Conservation (phyloP, 1,140 invertebrate genomes). For the Philopotamus ludificatus region DNA sequence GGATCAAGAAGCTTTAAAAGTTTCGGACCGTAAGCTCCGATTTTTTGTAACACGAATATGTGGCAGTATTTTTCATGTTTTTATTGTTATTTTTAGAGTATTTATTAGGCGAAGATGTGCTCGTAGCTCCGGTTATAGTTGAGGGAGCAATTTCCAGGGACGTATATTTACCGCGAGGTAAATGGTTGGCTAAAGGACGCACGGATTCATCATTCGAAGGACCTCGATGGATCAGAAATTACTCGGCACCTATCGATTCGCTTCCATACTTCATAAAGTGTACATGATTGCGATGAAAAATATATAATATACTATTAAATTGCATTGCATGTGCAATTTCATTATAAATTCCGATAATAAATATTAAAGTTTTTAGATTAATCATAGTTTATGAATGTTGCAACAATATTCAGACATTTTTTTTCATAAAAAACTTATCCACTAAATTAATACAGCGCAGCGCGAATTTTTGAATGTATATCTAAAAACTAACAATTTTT, state of each 20-base stretch:
- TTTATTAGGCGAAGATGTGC: conserved; percentile 67
- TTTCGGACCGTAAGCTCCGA: conserved; percentile 36
- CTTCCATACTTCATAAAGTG: conserved; percentile 61
- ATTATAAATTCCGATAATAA: not conserved
- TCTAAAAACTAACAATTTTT: no score
- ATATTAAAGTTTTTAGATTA: not conserved
- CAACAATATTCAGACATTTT: not conserved
- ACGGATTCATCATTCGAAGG: conserved; percentile 33
- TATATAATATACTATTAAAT: not conserved
- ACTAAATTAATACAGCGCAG: no score
- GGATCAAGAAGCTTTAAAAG: conserved; percentile 44
- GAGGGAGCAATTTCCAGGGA: conserved; percentile 59
- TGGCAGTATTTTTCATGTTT: conserved; percentile 3
- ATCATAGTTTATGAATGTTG: not conserved
- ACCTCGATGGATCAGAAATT: conserved; percentile 61
- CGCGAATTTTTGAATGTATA: no score
- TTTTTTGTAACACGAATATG: not conserved
- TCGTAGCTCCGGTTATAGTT: conserved; percentile 70
- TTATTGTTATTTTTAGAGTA: conserved; percentile 59
- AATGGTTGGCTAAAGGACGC: conserved; percentile 57
- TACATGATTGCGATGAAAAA: not conserved
- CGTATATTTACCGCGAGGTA: conserved; percentile 66
- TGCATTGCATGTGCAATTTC: not conserved
- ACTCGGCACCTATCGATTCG: conserved; percentile 60
- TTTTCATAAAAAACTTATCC: not conserved